A percentile compares a stretch with the other conserved stretches of the same genome.
phyloP scores from a whole-genome alignment of 2,888 invertebrate genomes.

The Cordilura impudica region DNA sequence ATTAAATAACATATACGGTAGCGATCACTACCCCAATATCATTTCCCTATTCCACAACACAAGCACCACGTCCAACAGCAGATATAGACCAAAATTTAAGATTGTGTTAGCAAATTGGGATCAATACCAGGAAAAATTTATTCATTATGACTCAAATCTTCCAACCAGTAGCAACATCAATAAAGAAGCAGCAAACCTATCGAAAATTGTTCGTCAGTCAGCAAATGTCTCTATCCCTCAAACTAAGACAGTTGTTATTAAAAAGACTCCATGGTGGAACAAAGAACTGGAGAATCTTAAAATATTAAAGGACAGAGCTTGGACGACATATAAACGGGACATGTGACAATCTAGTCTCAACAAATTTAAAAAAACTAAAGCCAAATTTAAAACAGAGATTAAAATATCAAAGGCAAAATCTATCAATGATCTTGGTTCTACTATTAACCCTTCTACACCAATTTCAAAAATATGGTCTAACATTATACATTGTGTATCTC shows the following conservation, averaged over 20 bases:
- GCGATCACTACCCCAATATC: slow-evolving; percentile 42
- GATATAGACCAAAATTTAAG: slow-evolving; percentile 9
- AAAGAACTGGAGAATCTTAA: slow-evolving; percentile 21
- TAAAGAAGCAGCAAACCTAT: slow-evolving; percentile 21
- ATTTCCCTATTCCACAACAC: slow-evolving; percentile 9
- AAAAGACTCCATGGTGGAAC: no score
- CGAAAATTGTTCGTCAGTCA: no score
- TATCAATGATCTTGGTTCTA: no score
- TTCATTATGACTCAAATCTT: not conserved
- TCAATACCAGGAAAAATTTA: not conserved
- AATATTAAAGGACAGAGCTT: slow-evolving; percentile 18
- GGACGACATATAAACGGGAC: slow-evolving; percentile 22
- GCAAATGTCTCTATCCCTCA: slow-evolving; percentile 26
- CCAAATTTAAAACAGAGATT: no score
- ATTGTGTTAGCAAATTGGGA: slow-evolving; percentile 11
- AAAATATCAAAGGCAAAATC: slow-evolving; percentile 13
- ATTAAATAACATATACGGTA: slow-evolving; percentile 3
- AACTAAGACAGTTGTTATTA: slow-evolving; percentile 25
- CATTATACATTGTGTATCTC: slow-evolving; percentile 11
- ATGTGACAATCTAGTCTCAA: slow-evolving; percentile 1
- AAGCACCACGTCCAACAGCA: no score
- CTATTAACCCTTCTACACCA: slow-evolving; percentile 16
- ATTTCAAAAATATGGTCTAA: slow-evolving; percentile 34
- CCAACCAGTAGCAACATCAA: slow-evolving; percentile 17
- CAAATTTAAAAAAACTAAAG: slow-evolving; percentile 27